Evolutionary conservation across 2,888 invertebrate species (phyloP).

Genomic region (Halictus quadricinctus): DNA sequence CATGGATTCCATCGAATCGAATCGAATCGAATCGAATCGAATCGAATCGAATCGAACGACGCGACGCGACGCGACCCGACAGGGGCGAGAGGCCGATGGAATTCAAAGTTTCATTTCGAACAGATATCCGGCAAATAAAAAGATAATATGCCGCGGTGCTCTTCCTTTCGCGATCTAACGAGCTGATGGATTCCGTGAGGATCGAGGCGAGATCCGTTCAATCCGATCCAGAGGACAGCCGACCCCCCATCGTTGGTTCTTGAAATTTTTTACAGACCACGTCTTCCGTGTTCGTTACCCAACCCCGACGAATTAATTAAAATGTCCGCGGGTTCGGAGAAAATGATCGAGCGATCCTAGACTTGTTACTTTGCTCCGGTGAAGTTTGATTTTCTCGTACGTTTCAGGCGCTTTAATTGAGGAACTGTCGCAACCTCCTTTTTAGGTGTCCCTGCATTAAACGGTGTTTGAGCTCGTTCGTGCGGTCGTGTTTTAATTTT

Average conservation of each 20-base stretch:
- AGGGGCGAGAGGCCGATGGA: slow-evolving; percentile 4
- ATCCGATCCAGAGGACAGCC: neutral
- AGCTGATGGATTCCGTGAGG: neutral
- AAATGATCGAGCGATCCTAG: neutral
- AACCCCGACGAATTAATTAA: neutral
- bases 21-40: slow-evolving; percentile 1
- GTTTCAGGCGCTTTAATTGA: neutral
- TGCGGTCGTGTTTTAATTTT: neutral
- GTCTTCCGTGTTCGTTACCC: neutral
- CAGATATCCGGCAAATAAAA: slow-evolving; percentile 17
- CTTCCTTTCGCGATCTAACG: neutral
- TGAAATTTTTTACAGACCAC: neutral
- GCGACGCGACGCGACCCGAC: neutral
- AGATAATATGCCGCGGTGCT: slow-evolving; percentile 35
- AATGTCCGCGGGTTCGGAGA: neutral
- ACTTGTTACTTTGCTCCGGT: neutral
- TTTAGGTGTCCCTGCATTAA: neutral
- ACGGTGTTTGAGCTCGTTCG: neutral
- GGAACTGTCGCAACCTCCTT: neutral
- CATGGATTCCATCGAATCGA: neutral
- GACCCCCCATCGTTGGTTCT: neutral
- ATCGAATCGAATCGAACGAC: neutral
- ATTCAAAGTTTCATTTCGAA: slow-evolving; percentile 36
- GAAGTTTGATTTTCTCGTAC: neutral
- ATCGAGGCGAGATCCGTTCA: neutral